Evolutionary conservation across 2,113 vertebrate genomes (phyloP).

Genomic region (Phaethornis superciliosus): DNA sequence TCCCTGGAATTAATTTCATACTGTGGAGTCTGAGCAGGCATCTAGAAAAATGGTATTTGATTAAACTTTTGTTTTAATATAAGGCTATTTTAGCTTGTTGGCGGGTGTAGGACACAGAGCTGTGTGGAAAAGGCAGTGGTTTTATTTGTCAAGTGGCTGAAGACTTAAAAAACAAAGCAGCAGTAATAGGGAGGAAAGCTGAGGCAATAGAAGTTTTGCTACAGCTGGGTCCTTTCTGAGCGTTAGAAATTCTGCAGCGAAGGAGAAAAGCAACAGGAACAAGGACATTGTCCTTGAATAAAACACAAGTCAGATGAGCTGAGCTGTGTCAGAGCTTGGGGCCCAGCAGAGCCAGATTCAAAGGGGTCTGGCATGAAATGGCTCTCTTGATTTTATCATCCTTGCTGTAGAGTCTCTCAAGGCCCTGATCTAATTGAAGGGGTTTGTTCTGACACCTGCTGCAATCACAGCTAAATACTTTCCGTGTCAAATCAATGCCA

Average conservation of each 20-base stretch:
- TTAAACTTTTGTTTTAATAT: constrained; percentile 36
- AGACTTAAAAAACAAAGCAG: background rate
- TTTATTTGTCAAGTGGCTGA: constrained; percentile 13
- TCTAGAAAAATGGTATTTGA: background rate
- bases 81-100: background rate
- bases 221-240: background rate
- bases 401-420: background rate
- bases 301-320: background rate
- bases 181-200: background rate
- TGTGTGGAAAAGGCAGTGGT: background rate
- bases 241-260: fast-evolving
- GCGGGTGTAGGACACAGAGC: background rate
- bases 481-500: background rate
- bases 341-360: background rate
- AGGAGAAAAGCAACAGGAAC: background rate
- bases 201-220: background rate
- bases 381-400: background rate
- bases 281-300: background rate
- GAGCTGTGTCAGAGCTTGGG: background rate
- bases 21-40: background rate
- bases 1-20: constrained; percentile 28
- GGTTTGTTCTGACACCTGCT: constrained; percentile 55
- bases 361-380: background rate
- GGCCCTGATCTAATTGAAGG: constrained; percentile 4
- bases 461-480: constrained; percentile 9